Percentiles rank a stretch among this genome's conserved stretches.
Conservation (phyloP, 2,113 vertebrate species). For the Hippolais icterina region DNA sequence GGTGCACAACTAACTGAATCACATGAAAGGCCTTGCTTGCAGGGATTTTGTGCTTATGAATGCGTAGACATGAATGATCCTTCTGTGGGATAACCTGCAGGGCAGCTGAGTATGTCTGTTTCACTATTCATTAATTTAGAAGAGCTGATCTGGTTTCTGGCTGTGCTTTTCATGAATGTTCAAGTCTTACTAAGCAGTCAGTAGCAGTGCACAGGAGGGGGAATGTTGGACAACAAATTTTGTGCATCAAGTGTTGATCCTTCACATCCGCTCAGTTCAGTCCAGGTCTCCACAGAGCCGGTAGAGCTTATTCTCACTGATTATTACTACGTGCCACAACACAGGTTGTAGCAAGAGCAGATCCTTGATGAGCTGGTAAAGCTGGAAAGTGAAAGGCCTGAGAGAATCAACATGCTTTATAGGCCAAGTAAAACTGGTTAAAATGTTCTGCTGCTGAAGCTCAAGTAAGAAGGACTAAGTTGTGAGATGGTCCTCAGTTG, state of each 20-base stretch:
- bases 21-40: slow-evolving; percentile 19
- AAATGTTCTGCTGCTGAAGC: background rate
- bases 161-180: background rate
- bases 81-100: slow-evolving; percentile 4
- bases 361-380: background rate
- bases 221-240: background rate
- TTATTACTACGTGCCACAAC: rapidly evolving
- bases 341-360: background rate
- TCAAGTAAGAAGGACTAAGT: background rate
- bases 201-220: background rate
- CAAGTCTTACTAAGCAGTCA: background rate
- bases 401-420: background rate
- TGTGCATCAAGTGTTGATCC: background rate
- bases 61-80: background rate
- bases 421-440: background rate
- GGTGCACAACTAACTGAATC: background rate
- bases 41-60: slow-evolving; percentile 46
- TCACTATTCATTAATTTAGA: background rate
- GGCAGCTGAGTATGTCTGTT: background rate
- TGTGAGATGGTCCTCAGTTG: background rate
- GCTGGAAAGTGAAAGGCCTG: background rate
- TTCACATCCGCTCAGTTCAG: background rate
- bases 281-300: background rate
- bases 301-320: background rate
- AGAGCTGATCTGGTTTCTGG: background rate